Evolutionary conservation across 1,140 invertebrate genomes (phyloP), one percentile per base, ranked within the genome.

Genomic region (Musca domestica): DNA sequence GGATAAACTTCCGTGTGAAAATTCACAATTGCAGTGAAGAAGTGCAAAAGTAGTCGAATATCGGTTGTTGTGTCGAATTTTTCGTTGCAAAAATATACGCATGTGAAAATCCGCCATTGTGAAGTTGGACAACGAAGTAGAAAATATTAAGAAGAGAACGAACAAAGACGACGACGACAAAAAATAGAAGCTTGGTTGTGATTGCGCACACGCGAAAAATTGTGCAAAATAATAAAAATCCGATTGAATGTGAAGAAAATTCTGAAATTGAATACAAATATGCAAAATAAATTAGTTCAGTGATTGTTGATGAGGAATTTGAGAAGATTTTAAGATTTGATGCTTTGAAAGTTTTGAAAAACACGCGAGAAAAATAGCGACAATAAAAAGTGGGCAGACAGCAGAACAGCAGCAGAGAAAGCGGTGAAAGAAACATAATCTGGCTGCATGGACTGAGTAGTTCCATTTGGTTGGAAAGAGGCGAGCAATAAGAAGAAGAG

Each of bases 171-270:
- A 51, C 64, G 65, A 66, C 64, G 68, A 69, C 64, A 66, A 48
- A 70, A 46, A 66, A 70, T 34, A 61, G 56, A 61, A 61, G 56
- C 56, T 61, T 61, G 56, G 56, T 41, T 61, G 64, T 65, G 64
- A 65, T 48, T 61, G 56, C 56, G 56, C 56, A 61, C 56, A 61
- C 56, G 56, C 56, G 56, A 66, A 66, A 79, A 79, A 77, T 79
- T 76, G 77, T 79, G 77, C 77, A 79, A 79, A 78, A 79, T 79
- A 77, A 70, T 64, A 74, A 72, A 72, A 74, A 71, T 70, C 61
- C 64, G 30, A 66, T 66, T 61, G 66, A 69, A 66, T 48, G 63
- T 56, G 51, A 64, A 68, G 41, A 64, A 65, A 46, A 15, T 41
- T 12, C n/a, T 17, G 17, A 65, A 56, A 51, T 54, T 52, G 46